These are phyloP conservation scores for Tetramorium bicarinatum DNA, from an alignment of 2,888 invertebrate genomes.

Conservation along the genomic window DNA sequence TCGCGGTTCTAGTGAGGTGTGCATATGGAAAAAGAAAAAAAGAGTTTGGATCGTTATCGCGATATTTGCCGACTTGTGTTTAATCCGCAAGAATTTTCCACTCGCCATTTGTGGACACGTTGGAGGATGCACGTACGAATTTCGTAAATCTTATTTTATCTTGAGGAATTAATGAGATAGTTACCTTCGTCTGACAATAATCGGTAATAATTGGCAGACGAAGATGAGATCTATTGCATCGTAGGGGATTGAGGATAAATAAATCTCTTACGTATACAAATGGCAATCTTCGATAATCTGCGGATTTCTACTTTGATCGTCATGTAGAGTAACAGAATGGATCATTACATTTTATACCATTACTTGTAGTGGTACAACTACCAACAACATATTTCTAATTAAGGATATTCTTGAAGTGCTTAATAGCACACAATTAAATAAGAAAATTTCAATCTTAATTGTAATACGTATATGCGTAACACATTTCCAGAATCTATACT, in stretches of 20 bases:
- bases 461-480: not conserved
- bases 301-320: conserved; percentile 2
- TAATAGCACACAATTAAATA: not conserved
- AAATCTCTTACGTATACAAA: not conserved
- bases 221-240: conserved; percentile 41
- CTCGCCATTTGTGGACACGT: conserved; percentile 41
- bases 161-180: conserved; percentile 40
- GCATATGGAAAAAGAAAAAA: conserved; percentile 32
- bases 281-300: conserved; percentile 6
- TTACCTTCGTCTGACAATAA: conserved; percentile 41
- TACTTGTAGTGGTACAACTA: not conserved
- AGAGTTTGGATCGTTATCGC: conserved; percentile 32
- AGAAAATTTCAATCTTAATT: not conserved
- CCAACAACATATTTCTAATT: not conserved
- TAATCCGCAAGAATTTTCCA: conserved; percentile 17
- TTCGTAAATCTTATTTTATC: conserved; percentile 52
- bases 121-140: conserved; percentile 45
- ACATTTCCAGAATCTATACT: not conserved
- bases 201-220: conserved; percentile 64
- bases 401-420: not conserved
- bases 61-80: conserved; percentile 10
- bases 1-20: conserved; percentile 56
- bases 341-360: not conserved
- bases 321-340: not conserved
- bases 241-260: conserved; percentile 43